phyloP scores from a whole-genome alignment of 1,140 invertebrate species.

The Danaus plexippus region DNA sequence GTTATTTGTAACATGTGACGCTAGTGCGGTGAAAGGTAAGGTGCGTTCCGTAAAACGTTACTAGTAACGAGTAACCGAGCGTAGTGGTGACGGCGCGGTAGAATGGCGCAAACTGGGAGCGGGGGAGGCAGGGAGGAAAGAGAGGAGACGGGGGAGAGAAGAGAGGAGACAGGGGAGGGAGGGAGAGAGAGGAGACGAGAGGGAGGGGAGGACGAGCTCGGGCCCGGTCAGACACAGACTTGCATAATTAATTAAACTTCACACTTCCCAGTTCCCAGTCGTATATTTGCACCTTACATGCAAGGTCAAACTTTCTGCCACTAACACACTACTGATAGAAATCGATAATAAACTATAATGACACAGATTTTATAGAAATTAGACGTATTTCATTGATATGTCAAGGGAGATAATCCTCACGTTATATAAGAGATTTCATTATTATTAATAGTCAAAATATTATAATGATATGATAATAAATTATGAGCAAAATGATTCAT shows the following conservation, averaged over 20 bases:
- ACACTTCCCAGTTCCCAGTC: conserved; percentile 31
- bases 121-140: conserved; percentile 20
- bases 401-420: no score
- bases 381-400: no score
- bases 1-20: conserved; percentile 51
- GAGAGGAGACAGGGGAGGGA: conserved; percentile 24
- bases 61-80: conserved; percentile 54
- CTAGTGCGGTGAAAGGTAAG: conserved; percentile 63
- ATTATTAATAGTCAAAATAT: no score
- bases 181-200: conserved; percentile 14
- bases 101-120: conserved; percentile 63
- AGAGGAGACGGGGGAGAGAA: conserved; percentile 15
- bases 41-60: conserved; percentile 57
- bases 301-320: conserved; percentile 62
- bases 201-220: conserved; percentile 22
- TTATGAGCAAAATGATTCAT: no score
- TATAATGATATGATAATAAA: no score
- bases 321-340: conserved; percentile 6
- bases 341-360: no score
- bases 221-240: conserved; percentile 58
- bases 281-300: conserved; percentile 53
- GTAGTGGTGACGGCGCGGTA: conserved; percentile 60
- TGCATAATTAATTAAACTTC: conserved; percentile 67
- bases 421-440: no score
- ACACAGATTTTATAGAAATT: no score